phyloP scores from a whole-genome alignment of 2,888 invertebrate species.

The Corythucha ciliata region DNA sequence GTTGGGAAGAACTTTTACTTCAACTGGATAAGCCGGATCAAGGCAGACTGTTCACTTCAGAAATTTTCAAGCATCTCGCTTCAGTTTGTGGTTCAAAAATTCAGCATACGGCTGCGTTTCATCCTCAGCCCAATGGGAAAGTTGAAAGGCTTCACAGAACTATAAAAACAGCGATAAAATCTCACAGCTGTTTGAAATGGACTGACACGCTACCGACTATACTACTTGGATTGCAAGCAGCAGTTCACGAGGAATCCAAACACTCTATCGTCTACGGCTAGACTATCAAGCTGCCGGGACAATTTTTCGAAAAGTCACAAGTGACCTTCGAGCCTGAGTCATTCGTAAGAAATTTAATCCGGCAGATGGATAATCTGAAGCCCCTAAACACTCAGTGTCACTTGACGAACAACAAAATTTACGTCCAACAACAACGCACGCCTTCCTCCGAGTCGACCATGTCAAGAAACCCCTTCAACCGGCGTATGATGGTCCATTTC shows the following conservation, averaged over 20 bases:
- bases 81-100: slow-evolving; percentile 32
- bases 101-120: slow-evolving; percentile 34
- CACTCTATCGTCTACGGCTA: slow-evolving; percentile 10
- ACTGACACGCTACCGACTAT: slow-evolving; percentile 11
- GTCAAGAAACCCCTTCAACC: too few species aligned
- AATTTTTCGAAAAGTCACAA: slow-evolving; percentile 5
- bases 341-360: too few species aligned
- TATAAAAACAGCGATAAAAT: slow-evolving; percentile 10
- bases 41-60: slow-evolving; percentile 40
- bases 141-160: slow-evolving; percentile 13
- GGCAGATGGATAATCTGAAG: too few species aligned
- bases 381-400: too few species aligned
- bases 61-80: slow-evolving; percentile 15
- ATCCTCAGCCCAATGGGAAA: slow-evolving; percentile 16
- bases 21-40: slow-evolving; percentile 41
- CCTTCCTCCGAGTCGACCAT: too few species aligned
- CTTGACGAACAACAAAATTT: too few species aligned
- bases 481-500: too few species aligned
- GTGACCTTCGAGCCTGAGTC: too few species aligned
- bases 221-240: slow-evolving; percentile 18
- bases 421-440: too few species aligned
- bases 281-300: slow-evolving; percentile 1
- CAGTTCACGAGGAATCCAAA: slow-evolving; percentile 8
- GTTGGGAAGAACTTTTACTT: slow-evolving; percentile 38
- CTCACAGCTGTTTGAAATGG: slow-evolving; percentile 9